Conservation (phyloP, 2,113 vertebrate genomes). For the Ursus arctos region DNA sequence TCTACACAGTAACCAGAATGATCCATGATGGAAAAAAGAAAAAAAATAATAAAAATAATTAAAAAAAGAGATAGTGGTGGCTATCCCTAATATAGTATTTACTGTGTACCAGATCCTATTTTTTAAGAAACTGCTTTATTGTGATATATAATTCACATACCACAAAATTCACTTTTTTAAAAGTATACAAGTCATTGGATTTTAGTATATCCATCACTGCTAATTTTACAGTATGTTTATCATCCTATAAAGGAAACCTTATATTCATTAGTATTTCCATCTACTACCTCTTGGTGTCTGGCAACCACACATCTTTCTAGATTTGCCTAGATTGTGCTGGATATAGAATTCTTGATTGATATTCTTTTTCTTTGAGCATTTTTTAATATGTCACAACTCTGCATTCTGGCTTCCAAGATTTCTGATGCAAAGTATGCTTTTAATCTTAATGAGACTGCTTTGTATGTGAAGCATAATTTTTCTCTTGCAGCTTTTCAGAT, state of each 20-base stretch:
- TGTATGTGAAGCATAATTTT: not conserved
- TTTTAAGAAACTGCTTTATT: not conserved
- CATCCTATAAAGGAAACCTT: not conserved
- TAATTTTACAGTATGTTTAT: not conserved
- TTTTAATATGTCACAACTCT: not conserved
- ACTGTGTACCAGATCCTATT: not conserved
- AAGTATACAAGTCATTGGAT: not conserved
- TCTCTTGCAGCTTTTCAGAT: not conserved
- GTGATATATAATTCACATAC: not conserved
- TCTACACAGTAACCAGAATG: not conserved
- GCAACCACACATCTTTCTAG: not conserved
- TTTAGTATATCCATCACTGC: not conserved
- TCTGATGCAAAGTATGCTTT: not conserved
- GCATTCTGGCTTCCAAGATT: not conserved
- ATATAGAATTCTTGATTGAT: constrained; percentile 26
- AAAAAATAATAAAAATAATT: not conserved
- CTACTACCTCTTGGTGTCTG: not conserved
- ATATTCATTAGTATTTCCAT: not conserved
- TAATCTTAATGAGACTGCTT: not conserved
- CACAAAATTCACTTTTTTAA: not conserved
- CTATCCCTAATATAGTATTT: not conserved
- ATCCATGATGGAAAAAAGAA: not conserved
- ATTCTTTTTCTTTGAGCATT: not conserved
- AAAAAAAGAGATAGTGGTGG: not conserved
- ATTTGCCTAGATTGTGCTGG: not conserved